phyloP scores from a whole-genome alignment of 2,797 vertebrate species.

The Alectoris magna region DNA sequence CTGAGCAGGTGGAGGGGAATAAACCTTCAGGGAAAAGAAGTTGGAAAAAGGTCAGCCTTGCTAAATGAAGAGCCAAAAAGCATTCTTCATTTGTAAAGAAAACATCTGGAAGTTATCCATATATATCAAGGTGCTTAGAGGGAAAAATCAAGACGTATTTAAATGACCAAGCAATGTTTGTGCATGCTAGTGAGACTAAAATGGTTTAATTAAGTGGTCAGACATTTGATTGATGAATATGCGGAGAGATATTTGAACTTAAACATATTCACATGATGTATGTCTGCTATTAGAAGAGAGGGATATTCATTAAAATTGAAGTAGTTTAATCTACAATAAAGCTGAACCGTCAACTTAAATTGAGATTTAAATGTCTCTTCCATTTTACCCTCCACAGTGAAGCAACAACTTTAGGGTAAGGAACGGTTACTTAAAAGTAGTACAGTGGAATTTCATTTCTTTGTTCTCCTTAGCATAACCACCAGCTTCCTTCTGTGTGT shows the following conservation, averaged over 20 bases:
- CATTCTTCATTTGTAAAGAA: not conserved
- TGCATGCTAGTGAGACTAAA: constrained; percentile 19
- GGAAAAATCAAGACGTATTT: not conserved
- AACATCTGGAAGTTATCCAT: not conserved
- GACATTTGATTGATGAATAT: constrained; percentile 52
- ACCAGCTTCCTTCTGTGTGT: not conserved
- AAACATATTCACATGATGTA: constrained; percentile 54
- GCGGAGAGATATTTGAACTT: constrained; percentile 65
- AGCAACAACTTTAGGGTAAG: not conserved
- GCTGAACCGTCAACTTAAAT: not conserved
- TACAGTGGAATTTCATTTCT: not conserved
- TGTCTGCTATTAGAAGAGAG: constrained; percentile 63
- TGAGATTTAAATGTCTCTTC: not conserved
- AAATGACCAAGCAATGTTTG: constrained; percentile 26
- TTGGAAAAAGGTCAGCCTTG: not conserved
- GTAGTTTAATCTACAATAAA: not conserved
- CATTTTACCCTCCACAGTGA: not conserved
- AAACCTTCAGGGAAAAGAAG: not conserved
- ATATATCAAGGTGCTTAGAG: not conserved
- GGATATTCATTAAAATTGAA: constrained; percentile 50
- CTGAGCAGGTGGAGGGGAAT: not conserved
- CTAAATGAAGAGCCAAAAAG: not conserved
- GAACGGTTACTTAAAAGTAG: not conserved
- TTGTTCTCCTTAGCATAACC: not conserved
- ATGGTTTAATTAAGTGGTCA: constrained; percentile 51